Conservation (phyloP, 2,113 vertebrate species). For the Apteryx owenii region DNA sequence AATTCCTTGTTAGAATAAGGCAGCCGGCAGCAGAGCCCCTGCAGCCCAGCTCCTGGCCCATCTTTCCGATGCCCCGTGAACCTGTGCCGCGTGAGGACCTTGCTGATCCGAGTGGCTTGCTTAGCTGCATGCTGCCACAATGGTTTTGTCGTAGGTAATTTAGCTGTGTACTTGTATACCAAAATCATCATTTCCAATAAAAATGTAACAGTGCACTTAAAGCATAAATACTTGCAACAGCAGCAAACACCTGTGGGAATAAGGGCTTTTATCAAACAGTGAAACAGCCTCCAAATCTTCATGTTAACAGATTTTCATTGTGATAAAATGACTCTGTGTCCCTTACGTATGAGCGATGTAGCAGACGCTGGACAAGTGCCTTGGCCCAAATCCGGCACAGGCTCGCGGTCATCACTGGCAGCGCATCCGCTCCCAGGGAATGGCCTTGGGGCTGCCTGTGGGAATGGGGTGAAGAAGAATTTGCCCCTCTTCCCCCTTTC, state of each 20-base stretch:
- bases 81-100: rapidly evolving
- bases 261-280: background rate
- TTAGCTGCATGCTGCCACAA: background rate
- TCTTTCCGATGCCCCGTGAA: background rate
- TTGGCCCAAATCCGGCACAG: background rate
- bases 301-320: background rate
- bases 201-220: background rate
- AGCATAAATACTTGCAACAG: background rate
- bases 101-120: background rate
- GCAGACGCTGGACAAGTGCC: background rate
- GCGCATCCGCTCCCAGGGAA: background rate
- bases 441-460: background rate
- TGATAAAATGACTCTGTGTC: background rate
- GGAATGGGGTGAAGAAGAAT: background rate
- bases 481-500: background rate
- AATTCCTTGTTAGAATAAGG: background rate
- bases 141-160: background rate
- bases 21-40: background rate
- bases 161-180: background rate
- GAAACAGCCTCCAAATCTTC: background rate
- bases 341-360: background rate
- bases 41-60: background rate
- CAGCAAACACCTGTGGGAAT: background rate
- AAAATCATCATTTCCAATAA: background rate
- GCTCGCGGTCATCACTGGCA: rapidly evolving